A percentile compares a stretch with the other conserved stretches of the same genome.
Evolutionary conservation across 1,140 invertebrate genomes (phyloP).

Genomic region (Danaus melanippus): DNA sequence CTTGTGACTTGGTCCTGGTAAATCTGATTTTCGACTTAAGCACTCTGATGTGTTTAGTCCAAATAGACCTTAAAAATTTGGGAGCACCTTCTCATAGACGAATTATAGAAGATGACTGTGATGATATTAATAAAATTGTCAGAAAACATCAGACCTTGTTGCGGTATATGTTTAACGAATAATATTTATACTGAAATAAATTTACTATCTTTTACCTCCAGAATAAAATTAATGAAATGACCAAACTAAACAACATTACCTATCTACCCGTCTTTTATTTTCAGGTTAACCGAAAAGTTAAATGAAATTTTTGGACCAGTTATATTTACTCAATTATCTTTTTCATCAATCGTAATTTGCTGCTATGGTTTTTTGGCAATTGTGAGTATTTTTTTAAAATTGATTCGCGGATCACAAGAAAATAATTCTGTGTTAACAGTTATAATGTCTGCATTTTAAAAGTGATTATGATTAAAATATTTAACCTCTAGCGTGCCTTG

Average conservation of each 20-base stretch:
- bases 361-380: slow-evolving; percentile 36
- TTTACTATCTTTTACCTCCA: neutral
- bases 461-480: no score
- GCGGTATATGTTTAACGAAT: slow-evolving; percentile 19
- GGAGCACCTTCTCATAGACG: neutral
- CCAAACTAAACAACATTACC: no score
- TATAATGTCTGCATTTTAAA: no score
- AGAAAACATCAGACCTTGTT: slow-evolving; percentile 32
- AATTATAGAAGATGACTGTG: slow-evolving; percentile 14
- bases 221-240: no score
- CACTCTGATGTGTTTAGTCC: slow-evolving; percentile 26
- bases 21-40: slow-evolving; percentile 27
- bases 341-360: slow-evolving; percentile 35
- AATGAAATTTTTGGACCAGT: slow-evolving; percentile 32
- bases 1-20: slow-evolving; percentile 30
- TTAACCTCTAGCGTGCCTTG: no score
- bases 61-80: slow-evolving; percentile 26
- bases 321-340: slow-evolving; percentile 28
- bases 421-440: no score
- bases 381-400: slow-evolving; percentile 17
- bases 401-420: no score
- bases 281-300: slow-evolving; percentile 28
- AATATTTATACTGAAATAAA: neutral
- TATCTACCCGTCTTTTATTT: neutral
- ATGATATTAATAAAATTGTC: slow-evolving; percentile 26